Evolutionary conservation across 2,888 invertebrate species (phyloP).

Genomic region (Platerodrilus igneus): DNA sequence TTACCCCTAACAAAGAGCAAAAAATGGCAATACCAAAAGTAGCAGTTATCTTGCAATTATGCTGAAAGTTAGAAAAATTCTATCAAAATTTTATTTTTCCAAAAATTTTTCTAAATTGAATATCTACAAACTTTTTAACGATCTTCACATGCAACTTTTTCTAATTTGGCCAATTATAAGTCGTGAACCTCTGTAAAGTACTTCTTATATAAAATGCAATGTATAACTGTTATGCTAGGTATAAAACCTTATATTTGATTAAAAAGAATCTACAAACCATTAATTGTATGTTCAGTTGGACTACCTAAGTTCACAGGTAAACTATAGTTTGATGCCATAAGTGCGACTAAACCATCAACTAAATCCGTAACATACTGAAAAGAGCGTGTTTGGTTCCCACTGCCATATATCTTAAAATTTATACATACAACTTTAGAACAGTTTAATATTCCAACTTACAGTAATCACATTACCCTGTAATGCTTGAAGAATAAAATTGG

Average conservation of each 20-base stretch:
- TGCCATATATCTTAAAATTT: conserved; percentile 63
- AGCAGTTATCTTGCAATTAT: no score
- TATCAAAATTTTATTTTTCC: no score
- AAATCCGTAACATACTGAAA: conserved; percentile 98
- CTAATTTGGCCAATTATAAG: no score
- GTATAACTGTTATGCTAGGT: no score
- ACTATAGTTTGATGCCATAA: conserved; percentile 93
- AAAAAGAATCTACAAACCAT: conserved; percentile 64
- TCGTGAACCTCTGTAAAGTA: no score
- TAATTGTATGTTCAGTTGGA: conserved; percentile 95
- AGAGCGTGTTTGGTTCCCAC: conserved; percentile 87
- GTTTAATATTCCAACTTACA: conserved; percentile 48
- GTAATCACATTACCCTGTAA: conserved; percentile 92
- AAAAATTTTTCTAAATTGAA: no score
- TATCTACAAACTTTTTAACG: no score
- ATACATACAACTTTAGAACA: conserved; percentile 5
- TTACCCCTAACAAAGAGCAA: no score
- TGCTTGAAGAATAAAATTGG: conserved; percentile 97
- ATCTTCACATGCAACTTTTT: no score
- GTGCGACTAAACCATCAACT: conserved; percentile 84
- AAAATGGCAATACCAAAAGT: no score
- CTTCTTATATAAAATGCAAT: not conserved
- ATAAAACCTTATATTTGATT: not conserved
- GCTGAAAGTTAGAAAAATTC: no score
- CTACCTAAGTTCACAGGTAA: conserved; percentile 95